Percentiles rank a stretch among this genome's conserved stretches.
These are phyloP conservation scores for Loriculus beryllinus DNA, from an alignment of 2,797 vertebrate genomes.

Conservation along the genomic window DNA sequence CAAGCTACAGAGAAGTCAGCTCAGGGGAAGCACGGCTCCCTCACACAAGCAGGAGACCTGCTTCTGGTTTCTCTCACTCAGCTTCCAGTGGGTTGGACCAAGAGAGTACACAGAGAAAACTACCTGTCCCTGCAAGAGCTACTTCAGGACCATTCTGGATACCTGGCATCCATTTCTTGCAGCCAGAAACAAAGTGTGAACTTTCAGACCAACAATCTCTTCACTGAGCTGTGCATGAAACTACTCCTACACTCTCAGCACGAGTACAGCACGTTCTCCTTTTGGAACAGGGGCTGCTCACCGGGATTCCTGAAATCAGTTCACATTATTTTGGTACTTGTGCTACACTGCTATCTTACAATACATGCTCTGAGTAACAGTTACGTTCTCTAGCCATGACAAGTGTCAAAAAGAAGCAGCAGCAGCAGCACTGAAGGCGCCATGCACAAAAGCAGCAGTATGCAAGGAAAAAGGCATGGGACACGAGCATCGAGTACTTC, in stretches of 20 bases:
- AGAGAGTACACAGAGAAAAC: not conserved
- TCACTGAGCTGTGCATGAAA: not conserved
- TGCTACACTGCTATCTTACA: not conserved
- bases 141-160: not conserved
- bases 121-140: not conserved
- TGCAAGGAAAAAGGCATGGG: conserved; percentile 55
- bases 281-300: not conserved
- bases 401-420: conserved; percentile 48
- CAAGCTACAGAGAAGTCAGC: not conserved
- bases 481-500: conserved; percentile 50
- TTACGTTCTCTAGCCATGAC: conserved; percentile 46
- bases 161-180: not conserved
- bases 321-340: not conserved
- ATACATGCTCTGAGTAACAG: conserved; percentile 44
- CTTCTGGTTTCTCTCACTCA: not conserved
- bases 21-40: not conserved
- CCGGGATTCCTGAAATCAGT: not conserved
- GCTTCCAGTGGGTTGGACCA: not conserved
- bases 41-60: not conserved
- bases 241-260: not conserved
- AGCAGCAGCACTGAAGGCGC: conserved; percentile 59
- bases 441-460: conserved; percentile 74
- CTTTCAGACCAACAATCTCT: not conserved
- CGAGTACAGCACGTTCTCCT: not conserved
- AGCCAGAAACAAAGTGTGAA: conserved; percentile 1